Conservation (phyloP, 1,140 invertebrate species). For the Drosophila nigrodunni region DNA sequence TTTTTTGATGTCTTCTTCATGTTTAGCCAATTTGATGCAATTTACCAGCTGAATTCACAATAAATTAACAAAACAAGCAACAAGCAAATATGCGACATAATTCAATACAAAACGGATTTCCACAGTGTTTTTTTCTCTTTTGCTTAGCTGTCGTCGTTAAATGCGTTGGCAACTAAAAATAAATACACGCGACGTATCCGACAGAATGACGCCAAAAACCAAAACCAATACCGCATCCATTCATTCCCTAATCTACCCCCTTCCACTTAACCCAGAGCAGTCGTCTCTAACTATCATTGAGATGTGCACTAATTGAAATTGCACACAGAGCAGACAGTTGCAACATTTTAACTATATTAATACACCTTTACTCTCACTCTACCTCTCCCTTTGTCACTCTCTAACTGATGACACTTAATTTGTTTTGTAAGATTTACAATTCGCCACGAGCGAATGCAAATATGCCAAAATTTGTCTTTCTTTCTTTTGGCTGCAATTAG, state of each 20-base stretch:
- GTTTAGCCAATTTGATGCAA: constrained; percentile 48
- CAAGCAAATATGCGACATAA: constrained; percentile 24
- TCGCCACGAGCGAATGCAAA: constrained; percentile 49
- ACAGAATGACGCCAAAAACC: constrained; percentile 3
- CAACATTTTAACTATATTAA: constrained; percentile 54
- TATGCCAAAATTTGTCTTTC: constrained; percentile 32
- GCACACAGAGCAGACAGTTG: constrained; percentile 36
- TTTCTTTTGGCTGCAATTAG: constrained; percentile 20
- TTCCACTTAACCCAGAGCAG: constrained; percentile 3
- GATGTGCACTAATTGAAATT: constrained; percentile 68
- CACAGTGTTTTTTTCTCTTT: not conserved
- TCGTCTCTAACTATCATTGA: constrained; percentile 59
- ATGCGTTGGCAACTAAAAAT: constrained; percentile 61
- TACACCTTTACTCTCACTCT: not conserved
- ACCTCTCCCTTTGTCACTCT: not conserved
- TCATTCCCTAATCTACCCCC: not conserved
- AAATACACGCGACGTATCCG: constrained; percentile 47
- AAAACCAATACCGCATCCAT: not conserved
- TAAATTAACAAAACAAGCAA: constrained; percentile 18
- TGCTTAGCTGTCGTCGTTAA: constrained; percentile 42
- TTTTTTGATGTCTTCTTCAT: constrained; percentile 38
- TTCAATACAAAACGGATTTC: not conserved
- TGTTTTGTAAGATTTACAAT: constrained; percentile 51
- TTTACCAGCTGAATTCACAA: constrained; percentile 44
- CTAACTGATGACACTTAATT: constrained; percentile 54